Conservation (phyloP, 2,113 vertebrate genomes). For the Dinomys branickii region DNA sequence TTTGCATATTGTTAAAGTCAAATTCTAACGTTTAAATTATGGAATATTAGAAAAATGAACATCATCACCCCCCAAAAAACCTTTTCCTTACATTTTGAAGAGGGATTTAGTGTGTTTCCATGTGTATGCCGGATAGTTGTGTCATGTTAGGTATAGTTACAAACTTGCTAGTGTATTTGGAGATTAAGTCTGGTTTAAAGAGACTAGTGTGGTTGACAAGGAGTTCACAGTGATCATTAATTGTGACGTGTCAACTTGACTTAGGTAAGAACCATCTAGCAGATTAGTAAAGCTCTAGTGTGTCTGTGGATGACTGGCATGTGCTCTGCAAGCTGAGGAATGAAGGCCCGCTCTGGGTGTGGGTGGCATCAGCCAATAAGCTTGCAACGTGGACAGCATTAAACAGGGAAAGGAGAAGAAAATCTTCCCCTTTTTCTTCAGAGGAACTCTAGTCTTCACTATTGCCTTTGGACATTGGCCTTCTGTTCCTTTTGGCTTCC, state of each 20-base stretch:
- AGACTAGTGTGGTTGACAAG: not conserved
- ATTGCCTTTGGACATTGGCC: not conserved
- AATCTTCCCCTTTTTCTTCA: not conserved
- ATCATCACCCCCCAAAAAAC: not conserved
- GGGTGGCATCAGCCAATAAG: not conserved
- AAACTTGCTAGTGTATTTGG: not conserved
- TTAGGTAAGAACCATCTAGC: not conserved
- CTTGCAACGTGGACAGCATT: not conserved
- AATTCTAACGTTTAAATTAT: not conserved
- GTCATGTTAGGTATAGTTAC: not conserved
- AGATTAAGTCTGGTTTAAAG: not conserved
- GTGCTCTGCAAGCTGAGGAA: not conserved
- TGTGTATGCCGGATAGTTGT: not conserved
- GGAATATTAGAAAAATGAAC: not conserved
- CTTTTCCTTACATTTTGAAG: not conserved
- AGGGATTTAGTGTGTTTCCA: not conserved
- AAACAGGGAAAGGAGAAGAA: not conserved
- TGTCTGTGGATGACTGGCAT: not conserved
- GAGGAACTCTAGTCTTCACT: not conserved
- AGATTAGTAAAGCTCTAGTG: not conserved
- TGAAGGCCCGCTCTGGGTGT: not conserved
- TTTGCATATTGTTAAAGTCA: not conserved
- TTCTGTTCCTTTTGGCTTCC: not conserved
- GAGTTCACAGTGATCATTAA: not conserved
- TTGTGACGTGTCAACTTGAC: not conserved